A percentile compares a stretch with the other conserved stretches of the same genome.
phyloP scores from a whole-genome alignment of 1,140 invertebrate species.

The Chelonus insularis region DNA sequence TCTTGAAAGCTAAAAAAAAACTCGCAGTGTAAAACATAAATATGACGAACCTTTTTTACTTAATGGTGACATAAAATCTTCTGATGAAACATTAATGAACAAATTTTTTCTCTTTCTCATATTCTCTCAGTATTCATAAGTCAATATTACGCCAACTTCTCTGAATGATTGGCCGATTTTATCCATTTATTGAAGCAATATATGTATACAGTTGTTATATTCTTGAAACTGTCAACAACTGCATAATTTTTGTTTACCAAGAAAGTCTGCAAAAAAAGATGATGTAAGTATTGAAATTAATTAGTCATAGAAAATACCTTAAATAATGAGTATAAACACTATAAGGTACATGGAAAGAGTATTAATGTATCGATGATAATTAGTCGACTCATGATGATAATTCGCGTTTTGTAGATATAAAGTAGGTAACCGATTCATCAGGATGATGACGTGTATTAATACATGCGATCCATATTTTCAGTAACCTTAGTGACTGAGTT shows the following conservation, averaged over 20 bases:
- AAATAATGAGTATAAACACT: too few species aligned
- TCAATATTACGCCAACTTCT: neutral
- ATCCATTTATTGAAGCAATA: too few species aligned
- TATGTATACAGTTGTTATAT: too few species aligned
- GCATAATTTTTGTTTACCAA: too few species aligned
- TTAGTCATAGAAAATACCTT: too few species aligned
- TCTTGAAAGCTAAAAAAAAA: too few species aligned
- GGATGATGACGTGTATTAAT: neutral
- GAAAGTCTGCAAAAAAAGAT: too few species aligned
- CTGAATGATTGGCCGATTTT: neutral
- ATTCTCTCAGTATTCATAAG: neutral
- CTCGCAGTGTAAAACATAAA: too few species aligned
- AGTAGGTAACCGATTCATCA: neutral
- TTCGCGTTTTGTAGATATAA: neutral
- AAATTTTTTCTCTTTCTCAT: neutral
- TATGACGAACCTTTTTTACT: neutral
- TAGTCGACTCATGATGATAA: neutral
- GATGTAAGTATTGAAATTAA: too few species aligned
- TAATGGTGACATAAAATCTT: conserved; percentile 1
- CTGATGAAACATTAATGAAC: conserved; percentile 4
- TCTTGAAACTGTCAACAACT: too few species aligned
- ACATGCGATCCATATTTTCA: neutral
- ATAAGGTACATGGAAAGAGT: too few species aligned
- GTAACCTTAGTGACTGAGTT: neutral
- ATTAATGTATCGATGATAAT: too few species aligned